Base-by-base conservation (phyloP, 2,888 invertebrate species). In the Venustoraphidia nigricollis region DNA sequence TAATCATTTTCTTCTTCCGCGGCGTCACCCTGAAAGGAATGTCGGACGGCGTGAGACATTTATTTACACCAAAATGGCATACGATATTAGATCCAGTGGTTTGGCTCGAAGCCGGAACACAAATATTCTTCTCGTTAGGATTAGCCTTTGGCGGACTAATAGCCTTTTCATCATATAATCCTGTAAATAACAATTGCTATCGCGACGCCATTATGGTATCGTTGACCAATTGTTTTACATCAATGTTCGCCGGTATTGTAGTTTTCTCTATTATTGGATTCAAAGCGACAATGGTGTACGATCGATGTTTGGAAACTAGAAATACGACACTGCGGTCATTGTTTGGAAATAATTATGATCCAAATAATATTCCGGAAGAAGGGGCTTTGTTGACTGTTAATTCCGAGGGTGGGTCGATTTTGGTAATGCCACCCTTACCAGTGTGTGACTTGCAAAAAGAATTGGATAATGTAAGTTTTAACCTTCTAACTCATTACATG, bases 21-120 rank as follows among this genome's bases (percentile, higher is more conserved):
- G 95, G 94, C 9, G 84, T 95, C 10, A 91, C 92, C 1, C 66
- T 94, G 14, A 87, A 83, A 57, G 94, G 93, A 48, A 83, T 84
- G 82, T 72, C 77, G 36, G 91, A 92, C 60, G 94, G 94, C 1
- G 68, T 95, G 1, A 72, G 79, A 6, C 92, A 94, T 67, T 74
- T 95, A 34, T 92, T 95, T 62, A 90, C 89, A 0, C 94, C 94
- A 0, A 85, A 90, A 70, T 91, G 95, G 87, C 85, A 86, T 59
- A 90, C 82, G 51, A 75, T 96, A 50, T 68, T 85, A 36, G 94
- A 94, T 69, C 95, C 95, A 9, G 89, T 91, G 0, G 95, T 96
- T 0, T 96, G 96, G 96, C 68, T 96, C 47, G 95, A 96, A 69
- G 95, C 96, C 0, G 95, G 95, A 2, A 95, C 95, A 0, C 96